A percentile compares a stretch with the other conserved stretches of the same genome.
Conservation (phyloP, 2,888 invertebrate genomes). For the Mesochorus sp. region DNA sequence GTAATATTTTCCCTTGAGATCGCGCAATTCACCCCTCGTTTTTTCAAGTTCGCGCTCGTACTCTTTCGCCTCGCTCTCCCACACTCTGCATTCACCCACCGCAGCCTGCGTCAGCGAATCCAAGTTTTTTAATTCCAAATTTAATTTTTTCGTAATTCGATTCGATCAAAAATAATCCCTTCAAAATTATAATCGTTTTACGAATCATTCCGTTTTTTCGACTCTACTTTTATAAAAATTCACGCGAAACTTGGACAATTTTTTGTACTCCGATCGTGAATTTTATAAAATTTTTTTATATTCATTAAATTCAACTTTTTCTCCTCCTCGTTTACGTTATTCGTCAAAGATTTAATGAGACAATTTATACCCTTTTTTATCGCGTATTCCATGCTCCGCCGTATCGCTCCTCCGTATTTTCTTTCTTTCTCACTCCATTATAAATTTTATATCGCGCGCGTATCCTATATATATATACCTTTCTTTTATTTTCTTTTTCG, state of each 20-base stretch:
- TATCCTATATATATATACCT: constrained; percentile 82
- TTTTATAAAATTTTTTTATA: too few species aligned
- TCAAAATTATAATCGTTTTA: too few species aligned
- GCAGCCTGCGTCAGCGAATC: constrained; percentile 83
- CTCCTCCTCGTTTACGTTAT: too few species aligned
- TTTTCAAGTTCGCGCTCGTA: constrained; percentile 87
- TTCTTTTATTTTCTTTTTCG: constrained; percentile 82
- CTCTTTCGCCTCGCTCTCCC: constrained; percentile 87
- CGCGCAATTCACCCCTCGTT: constrained; percentile 85
- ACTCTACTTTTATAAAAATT: too few species aligned
- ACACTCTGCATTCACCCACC: constrained; percentile 89
- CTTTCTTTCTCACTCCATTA: background rate
- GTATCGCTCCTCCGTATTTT: background rate
- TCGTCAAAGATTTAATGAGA: background rate
- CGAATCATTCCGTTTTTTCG: too few species aligned
- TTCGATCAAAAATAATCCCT: too few species aligned
- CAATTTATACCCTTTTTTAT: background rate
- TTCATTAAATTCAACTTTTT: too few species aligned
- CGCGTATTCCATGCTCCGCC: background rate
- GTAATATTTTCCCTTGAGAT: constrained; percentile 87
- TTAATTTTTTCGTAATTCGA: too few species aligned
- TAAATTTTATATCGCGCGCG: constrained; percentile 31
- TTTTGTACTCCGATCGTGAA: too few species aligned
- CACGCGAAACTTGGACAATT: too few species aligned
- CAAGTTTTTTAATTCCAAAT: background rate